Evolutionary conservation across 2,888 invertebrate genomes (phyloP).

Genomic region (Dynastes hyllus): DNA sequence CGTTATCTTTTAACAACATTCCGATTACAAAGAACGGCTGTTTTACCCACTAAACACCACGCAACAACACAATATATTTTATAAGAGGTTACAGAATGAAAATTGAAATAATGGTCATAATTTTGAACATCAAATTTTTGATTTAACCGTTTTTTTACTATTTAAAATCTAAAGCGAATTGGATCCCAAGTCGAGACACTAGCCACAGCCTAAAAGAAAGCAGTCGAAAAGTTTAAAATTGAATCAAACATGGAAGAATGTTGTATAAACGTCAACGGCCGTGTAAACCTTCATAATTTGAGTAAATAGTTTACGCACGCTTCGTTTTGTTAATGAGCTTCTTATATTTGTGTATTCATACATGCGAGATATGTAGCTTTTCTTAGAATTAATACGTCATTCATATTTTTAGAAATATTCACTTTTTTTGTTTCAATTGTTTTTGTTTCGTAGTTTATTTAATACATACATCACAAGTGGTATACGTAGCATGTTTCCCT

Average conservation of each 20-base stretch:
- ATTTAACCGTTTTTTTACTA: too few species aligned
- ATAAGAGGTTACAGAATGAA: too few species aligned
- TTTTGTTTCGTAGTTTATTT: constrained; percentile 13
- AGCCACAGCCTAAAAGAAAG: too few species aligned
- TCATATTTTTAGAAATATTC: constrained; percentile 14
- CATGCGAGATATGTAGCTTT: constrained; percentile 62
- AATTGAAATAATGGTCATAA: too few species aligned
- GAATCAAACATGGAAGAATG: not conserved
- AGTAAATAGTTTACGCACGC: constrained; percentile 24
- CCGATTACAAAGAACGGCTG: too few species aligned
- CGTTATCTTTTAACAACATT: too few species aligned
- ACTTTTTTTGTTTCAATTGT: constrained; percentile 7
- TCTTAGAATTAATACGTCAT: constrained; percentile 25
- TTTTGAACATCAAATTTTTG: too few species aligned
- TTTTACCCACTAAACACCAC: too few species aligned
- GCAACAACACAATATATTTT: too few species aligned
- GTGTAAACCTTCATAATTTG: constrained; percentile 1
- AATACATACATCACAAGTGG: constrained; percentile 24
- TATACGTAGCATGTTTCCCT: constrained; percentile 34
- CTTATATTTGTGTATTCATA: constrained; percentile 53
- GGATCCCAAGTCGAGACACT: too few species aligned
- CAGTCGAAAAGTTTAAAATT: too few species aligned
- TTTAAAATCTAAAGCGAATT: too few species aligned
- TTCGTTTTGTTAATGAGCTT: constrained; percentile 40
- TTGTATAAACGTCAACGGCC: not conserved